A percentile compares a stretch with the other conserved stretches of the same genome.
Conservation (phyloP, 2,797 vertebrate species). For the Heteromormyrus szaboi region DNA sequence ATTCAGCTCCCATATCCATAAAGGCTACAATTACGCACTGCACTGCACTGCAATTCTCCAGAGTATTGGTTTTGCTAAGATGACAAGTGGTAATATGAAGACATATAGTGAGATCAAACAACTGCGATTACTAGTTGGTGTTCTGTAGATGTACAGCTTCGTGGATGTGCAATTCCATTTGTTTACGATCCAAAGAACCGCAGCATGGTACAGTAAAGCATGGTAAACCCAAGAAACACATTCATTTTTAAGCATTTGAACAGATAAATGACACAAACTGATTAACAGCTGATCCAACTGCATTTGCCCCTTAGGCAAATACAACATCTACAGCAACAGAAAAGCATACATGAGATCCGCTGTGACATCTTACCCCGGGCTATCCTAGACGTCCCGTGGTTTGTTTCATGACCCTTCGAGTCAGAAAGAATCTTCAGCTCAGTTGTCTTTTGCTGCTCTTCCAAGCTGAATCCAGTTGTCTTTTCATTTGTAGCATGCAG, state of each 20-base stretch:
- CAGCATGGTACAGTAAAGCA: background rate
- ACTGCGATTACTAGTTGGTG: background rate
- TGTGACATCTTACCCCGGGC: conserved; percentile 43
- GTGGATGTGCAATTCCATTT: background rate
- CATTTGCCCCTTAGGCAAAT: background rate
- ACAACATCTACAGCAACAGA: background rate
- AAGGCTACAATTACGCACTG: background rate
- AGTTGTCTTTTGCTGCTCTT: background rate
- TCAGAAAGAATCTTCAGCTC: conserved; percentile 19
- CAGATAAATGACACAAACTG: background rate
- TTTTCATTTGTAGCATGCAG: conserved; percentile 40
- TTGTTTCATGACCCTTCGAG: background rate
- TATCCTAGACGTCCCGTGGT: conserved; percentile 44
- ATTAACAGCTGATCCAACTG: background rate
- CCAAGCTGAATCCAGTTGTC: conserved; percentile 31
- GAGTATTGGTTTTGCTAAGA: background rate
- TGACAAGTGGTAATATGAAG: background rate
- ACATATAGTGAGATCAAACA: background rate
- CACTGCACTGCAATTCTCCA: background rate
- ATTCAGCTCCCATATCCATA: background rate
- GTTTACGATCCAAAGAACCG: background rate
- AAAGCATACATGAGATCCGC: background rate
- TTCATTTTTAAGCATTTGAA: background rate
- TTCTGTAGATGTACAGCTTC: background rate
- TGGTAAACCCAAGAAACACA: background rate